A percentile compares a stretch with the other conserved stretches of the same genome.
Conservation (phyloP, 2,888 invertebrate species). For the Neoaliturus tenellus region DNA sequence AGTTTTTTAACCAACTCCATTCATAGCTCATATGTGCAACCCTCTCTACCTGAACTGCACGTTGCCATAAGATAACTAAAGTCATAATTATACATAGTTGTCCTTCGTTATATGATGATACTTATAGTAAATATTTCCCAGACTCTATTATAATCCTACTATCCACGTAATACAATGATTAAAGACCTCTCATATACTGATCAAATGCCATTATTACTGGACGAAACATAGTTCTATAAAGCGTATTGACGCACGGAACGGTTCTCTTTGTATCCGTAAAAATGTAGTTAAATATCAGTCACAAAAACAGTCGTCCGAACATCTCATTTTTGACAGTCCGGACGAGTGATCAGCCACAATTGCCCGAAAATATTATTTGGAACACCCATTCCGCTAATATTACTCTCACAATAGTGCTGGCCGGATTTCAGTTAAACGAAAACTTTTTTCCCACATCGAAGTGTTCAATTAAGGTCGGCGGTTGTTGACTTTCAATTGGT, state of each 20-base stretch:
- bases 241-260: neutral
- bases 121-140: too few relatives aligned
- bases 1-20: too few relatives aligned
- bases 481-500: conserved; percentile 52
- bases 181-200: too few relatives aligned
- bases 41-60: too few relatives aligned
- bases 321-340: neutral
- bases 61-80: too few relatives aligned
- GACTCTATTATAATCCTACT: too few relatives aligned
- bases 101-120: too few relatives aligned
- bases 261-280: conserved; percentile 1
- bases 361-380: conserved; percentile 39
- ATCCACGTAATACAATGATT: too few relatives aligned
- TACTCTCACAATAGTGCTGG: conserved; percentile 29
- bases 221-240: too few relatives aligned
- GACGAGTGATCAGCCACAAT: conserved; percentile 23
- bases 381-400: conserved; percentile 38
- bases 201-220: too few relatives aligned
- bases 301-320: neutral
- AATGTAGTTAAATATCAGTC: neutral
- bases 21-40: too few relatives aligned
- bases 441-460: conserved; percentile 37
- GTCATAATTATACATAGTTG: too few relatives aligned
- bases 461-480: conserved; percentile 48
- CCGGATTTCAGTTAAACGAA: conserved; percentile 38